These are phyloP conservation scores for Panorpa germanica DNA, from an alignment of 2,888 invertebrate species.

Conservation along the genomic window DNA sequence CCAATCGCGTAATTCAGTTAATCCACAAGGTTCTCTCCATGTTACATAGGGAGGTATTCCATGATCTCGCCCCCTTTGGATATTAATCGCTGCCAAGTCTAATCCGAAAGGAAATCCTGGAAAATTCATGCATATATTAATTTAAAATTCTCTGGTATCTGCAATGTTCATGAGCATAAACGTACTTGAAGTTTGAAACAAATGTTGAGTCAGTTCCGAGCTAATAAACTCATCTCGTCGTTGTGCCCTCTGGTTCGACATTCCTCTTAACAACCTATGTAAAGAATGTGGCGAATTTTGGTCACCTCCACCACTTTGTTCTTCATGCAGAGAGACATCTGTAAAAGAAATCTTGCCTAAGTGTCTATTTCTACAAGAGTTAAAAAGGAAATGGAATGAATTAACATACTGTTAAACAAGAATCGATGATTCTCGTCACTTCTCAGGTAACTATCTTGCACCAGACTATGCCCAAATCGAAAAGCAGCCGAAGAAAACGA, in stretches of 20 bases:
- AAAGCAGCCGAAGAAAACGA: conserved; percentile 68
- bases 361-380: neutral
- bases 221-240: conserved; percentile 67
- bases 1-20: conserved; percentile 45
- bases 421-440: conserved; percentile 49
- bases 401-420: conserved; percentile 46
- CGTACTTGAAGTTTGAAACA: conserved; percentile 49
- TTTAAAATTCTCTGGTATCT: too few species aligned
- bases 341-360: conserved; percentile 12
- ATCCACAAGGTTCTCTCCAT: conserved; percentile 64
- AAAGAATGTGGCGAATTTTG: conserved; percentile 64
- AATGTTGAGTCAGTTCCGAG: conserved; percentile 61
- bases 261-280: conserved; percentile 56
- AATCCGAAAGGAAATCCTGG: conserved; percentile 51
- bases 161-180: conserved; percentile 1
- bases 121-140: conserved; percentile 2
- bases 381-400: neutral
- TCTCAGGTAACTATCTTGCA: conserved; percentile 58
- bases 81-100: conserved; percentile 75
- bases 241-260: conserved; percentile 59
- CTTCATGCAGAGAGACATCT: conserved; percentile 69
- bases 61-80: conserved; percentile 74
- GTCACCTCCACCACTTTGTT: conserved; percentile 46
- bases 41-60: conserved; percentile 62
- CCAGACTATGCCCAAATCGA: conserved; percentile 72